phyloP scores from a whole-genome alignment of 1,140 invertebrate genomes.

The Drosophila triauraria region DNA sequence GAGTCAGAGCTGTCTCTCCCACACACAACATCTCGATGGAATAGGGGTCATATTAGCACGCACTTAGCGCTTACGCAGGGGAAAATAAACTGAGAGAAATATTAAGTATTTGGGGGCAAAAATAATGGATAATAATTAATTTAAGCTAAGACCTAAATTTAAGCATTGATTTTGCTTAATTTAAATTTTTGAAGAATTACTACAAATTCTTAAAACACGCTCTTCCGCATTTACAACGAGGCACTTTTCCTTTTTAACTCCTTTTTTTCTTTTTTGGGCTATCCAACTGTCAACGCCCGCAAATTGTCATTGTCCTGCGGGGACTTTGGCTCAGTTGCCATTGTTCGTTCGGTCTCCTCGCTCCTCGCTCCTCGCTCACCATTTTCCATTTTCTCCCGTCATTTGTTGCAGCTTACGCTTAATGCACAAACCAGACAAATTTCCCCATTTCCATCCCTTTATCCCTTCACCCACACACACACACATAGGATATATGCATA shows the following conservation, averaged over 20 bases:
- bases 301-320: conserved; percentile 42
- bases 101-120: background rate
- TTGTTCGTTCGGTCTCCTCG: conserved; percentile 28
- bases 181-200: too few relatives aligned
- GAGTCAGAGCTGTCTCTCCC: background rate
- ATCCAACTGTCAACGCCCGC: conserved; percentile 48
- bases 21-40: background rate
- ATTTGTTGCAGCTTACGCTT: conserved; percentile 76
- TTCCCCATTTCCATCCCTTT: conserved; percentile 8
- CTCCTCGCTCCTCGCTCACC: background rate
- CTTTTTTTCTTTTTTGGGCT: conserved; percentile 49
- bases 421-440: conserved; percentile 57
- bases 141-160: too few relatives aligned
- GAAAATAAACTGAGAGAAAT: too few relatives aligned
- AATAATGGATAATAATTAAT: background rate
- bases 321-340: conserved; percentile 45
- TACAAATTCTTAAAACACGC: background rate
- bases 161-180: too few relatives aligned
- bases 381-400: conserved; percentile 23
- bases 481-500: conserved; percentile 6
- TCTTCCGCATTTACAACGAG: conserved; percentile 15
- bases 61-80: conserved; percentile 12
- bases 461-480: background rate
- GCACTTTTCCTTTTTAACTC: conserved; percentile 13
- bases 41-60: conserved; percentile 25